Percentiles rank a stretch among this genome's conserved stretches.
Evolutionary conservation across 2,113 vertebrate genomes (phyloP).

Genomic region (Microtus pennsylvanicus): DNA sequence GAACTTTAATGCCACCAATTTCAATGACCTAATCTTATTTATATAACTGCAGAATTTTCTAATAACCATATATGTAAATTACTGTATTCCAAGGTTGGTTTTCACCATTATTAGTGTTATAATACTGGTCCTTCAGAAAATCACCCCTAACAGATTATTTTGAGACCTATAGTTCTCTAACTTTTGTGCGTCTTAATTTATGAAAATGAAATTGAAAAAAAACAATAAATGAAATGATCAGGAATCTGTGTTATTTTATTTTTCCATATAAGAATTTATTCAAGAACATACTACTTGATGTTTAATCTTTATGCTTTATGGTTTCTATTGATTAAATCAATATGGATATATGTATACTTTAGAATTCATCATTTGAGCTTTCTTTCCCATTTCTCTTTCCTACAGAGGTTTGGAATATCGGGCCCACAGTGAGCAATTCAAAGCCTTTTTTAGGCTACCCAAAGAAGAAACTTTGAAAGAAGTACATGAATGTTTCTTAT

Average conservation of each 20-base stretch:
- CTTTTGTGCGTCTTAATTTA: constrained; percentile 51
- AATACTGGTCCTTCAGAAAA: constrained; percentile 45
- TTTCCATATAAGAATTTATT: constrained; percentile 60
- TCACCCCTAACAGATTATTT: constrained; percentile 58
- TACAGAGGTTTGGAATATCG: constrained; percentile 94
- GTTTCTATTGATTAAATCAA: not conserved
- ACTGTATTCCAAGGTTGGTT: constrained; percentile 19
- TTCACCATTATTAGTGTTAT: constrained; percentile 42
- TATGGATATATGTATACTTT: not conserved
- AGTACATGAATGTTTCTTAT: constrained; percentile 96
- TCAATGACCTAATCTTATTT: constrained; percentile 21
- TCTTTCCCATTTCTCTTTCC: not conserved
- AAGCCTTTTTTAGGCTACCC: constrained; percentile 94
- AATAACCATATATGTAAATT: constrained; percentile 26
- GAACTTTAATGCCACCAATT: constrained; percentile 15
- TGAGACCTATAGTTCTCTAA: constrained; percentile 36
- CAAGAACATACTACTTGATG: not conserved
- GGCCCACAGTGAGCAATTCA: constrained; percentile 95
- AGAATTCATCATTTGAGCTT: constrained; percentile 54
- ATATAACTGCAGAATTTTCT: constrained; percentile 50
- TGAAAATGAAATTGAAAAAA: constrained; percentile 40
- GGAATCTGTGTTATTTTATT: not conserved
- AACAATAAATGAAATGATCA: constrained; percentile 36
- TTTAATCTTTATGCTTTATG: constrained; percentile 51
- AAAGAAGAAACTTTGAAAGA: constrained; percentile 94